These are phyloP conservation scores for Sitophilus oryzae DNA, from an alignment of 1,140 invertebrate species.

Conservation along the genomic window DNA sequence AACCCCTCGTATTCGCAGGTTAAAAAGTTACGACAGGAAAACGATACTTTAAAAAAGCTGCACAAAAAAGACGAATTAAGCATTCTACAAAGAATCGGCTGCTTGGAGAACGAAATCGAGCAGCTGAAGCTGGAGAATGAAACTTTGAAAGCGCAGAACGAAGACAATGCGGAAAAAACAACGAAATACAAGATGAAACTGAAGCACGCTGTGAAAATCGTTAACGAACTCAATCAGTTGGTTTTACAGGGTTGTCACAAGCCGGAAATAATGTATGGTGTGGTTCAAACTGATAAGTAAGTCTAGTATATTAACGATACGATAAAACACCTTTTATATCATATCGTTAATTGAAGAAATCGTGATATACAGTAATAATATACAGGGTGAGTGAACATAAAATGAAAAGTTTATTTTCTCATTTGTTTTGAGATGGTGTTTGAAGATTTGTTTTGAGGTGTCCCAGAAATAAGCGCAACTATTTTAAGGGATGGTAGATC, in stretches of 20 bases:
- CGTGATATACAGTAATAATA: background rate
- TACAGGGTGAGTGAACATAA: too few relatives aligned
- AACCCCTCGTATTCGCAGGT: slow-evolving; percentile 11
- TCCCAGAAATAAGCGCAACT: too few relatives aligned
- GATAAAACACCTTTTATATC: background rate
- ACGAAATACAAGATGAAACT: slow-evolving; percentile 15
- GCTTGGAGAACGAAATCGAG: slow-evolving; percentile 13
- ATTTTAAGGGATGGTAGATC: too few relatives aligned
- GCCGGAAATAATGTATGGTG: slow-evolving; percentile 1
- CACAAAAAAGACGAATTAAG: background rate
- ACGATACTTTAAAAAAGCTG: background rate
- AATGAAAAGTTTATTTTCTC: too few relatives aligned
- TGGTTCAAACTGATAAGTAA: slow-evolving; percentile 10
- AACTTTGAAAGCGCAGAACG: slow-evolving; percentile 8
- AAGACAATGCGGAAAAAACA: slow-evolving; percentile 5
- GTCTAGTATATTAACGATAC: background rate
- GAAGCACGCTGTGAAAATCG: slow-evolving; percentile 16
- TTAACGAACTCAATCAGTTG: slow-evolving; percentile 16
- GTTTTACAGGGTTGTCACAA: slow-evolving; percentile 4
- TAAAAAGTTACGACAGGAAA: slow-evolving; percentile 10
- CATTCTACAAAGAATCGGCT: background rate
- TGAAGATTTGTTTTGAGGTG: too few relatives aligned
- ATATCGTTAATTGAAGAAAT: background rate
- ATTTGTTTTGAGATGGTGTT: too few relatives aligned
- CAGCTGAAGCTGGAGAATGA: slow-evolving; percentile 9